Evolutionary conservation across 1,140 invertebrate species (phyloP), one percentile per base, ranked within the genome.

Genomic region (Goniozus legneri): DNA sequence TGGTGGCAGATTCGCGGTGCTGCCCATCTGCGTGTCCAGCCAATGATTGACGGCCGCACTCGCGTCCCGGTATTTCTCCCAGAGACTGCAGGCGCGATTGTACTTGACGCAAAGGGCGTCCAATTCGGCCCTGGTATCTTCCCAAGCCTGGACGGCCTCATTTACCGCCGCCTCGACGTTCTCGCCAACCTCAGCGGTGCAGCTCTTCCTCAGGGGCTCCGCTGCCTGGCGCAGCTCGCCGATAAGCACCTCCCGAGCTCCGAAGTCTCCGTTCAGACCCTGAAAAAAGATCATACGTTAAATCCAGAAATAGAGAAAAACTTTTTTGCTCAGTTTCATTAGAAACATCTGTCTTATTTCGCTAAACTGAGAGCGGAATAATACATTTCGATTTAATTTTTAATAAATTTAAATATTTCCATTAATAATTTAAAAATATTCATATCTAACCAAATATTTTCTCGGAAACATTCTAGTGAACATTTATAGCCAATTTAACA

Each of bases 31-130:
- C 51, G 81, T 79, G 58, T 89, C 85, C 27, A 84, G 81, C 78
- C 84, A 88, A 44, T 77, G 79, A 40, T 84, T 81, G 32, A 90
- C 82, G 3, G 82, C 79, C n/a, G 85, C 84, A 24, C 84, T 85
- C 1, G 86, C 84, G 58, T 87, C 85, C 16, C 83, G 77, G 71
- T 89, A 90, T 36, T 84, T 79, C 56, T 84, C 77, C 88, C 88
- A 91, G 22, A 90, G 77, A 20, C 83, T 80, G 34, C 88, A 86
- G 2, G 87, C 88, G 65, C 84, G 73, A 73, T 88, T 82, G 71
- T 72, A 84, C 71, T 84, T 84, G 56, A 81, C 82, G 69, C 86
- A 87, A 45, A 90, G 77, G 47, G 83, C 81, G 50, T 82, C 82
- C 48, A 90, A 77, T 67, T 87, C 84, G 52, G 77, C 77, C 60